Base-by-base conservation (phyloP, 2,888 invertebrate genomes). In the Phalangium opilio region DNA sequence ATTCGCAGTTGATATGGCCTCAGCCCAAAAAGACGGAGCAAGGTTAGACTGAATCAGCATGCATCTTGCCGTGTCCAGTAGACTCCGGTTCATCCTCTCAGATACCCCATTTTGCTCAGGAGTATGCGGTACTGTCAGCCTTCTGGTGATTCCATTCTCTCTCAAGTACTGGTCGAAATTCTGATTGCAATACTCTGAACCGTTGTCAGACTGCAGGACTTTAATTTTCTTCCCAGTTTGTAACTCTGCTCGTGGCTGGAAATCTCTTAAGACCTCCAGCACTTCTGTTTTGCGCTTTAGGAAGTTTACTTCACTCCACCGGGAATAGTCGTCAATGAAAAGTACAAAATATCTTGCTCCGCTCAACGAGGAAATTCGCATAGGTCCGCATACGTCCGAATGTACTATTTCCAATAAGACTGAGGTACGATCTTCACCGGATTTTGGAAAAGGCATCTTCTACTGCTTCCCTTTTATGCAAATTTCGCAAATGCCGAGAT, bases 1-100 rank as follows among this genome's bases (percentile, higher is more conserved):
- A 1, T 35, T 52, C 34, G 52, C 52, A 10, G 52, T 54, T 8
- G 21, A 17, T 2, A 50, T 18, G 8, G 51, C 53, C 39, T 51
- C 47, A 19, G 50, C 53, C 53, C 53, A 53, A 27, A 21, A 53
- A 2, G n/a, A 14, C 15, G 44, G 43, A 2, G 48, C 41, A 21
- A 54, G 18, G 12, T 39, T 43, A 7, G 46, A 40, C 12, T 50
- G 21, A 11, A 35, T 19, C 7, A 50, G 35, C 36, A 54, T 49
- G 5, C 41, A 38, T 19, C 50, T 20, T 11, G 45, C 48, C 38
- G 34, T 45, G 11, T 49, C 47, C 3, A 52, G 5, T 2, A 51
- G 17, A 3, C 36, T 47, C 1, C 50, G 12, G 38, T 51, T 51
- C 43, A 38, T 42, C 10, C 50, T 17, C 18, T 52, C 51, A 1